Base-by-base conservation (phyloP, 1,140 invertebrate genomes). In the Mercenaria mercenaria region DNA sequence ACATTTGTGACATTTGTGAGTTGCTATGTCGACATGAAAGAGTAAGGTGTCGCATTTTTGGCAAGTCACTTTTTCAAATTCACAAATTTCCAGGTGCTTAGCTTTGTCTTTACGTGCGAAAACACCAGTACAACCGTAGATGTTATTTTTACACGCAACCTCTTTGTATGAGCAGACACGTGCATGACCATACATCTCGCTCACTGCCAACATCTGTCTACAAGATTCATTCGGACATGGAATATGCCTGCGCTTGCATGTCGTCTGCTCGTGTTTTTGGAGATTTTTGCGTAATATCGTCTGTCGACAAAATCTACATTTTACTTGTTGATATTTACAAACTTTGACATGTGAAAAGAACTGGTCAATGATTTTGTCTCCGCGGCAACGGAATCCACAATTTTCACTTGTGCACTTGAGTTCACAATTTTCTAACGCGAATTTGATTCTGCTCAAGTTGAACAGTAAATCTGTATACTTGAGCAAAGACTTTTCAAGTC, bases 21-120 rank as follows among this genome's bases (percentile, higher is more conserved):
- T 52, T 26, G 50, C 74, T 26, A 77, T 77, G 26, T 50, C 74
- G n/a, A 77, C 26, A 8, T 26, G 41, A 34, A 77, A 77, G 4
- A 47, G 11, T 26, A 50, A 50, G 6, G 13, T 18, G 18, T 52
- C 15, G 26, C 74, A 77, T 1, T 6, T 52, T 52, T 26, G 50
- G 39, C 74, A 77, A 4, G 20, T 10, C 11, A 47, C 11, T 32
- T 29, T 43, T 77, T 77, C 80, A 67, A 64, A 82, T 20, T 82
- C 56, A 67, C 80, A 82, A 41, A 82, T 67, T 67, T 82, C 56
- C 13, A 47, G n/a, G 29, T 82, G 80, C n/a, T 82, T 82, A 2
- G 39, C 13, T 39, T 43, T 61, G 61, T 61, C 80, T 26, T 82
- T 82, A 15, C 34, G 26, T 13, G 80, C 56, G n/a, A 64, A 82